Conservation (phyloP, 2,113 vertebrate genomes). For the Bubo bubo region DNA sequence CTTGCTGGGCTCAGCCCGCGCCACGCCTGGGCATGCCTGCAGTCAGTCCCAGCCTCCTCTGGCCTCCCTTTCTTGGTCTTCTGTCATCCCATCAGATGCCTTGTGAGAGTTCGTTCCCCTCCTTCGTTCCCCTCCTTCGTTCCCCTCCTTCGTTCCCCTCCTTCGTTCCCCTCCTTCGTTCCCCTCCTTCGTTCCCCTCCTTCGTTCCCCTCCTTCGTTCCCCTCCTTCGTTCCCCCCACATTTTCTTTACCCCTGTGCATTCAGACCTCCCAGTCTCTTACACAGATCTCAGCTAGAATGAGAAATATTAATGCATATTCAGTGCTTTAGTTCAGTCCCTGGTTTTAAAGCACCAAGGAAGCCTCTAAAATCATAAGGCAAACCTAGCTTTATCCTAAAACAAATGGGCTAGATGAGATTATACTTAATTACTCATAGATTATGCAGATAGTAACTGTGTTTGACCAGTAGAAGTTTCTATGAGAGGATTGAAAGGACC, state of each 20-base stretch:
- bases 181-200: neutral
- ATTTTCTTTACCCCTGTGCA: neutral
- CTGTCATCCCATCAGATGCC: neutral
- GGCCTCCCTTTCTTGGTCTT: neutral
- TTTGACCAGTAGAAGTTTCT: neutral
- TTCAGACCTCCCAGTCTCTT: neutral
- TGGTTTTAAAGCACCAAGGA: neutral
- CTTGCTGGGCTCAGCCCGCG: neutral
- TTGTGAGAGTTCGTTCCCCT: neutral
- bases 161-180: too few relatives aligned
- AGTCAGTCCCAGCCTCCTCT: neutral
- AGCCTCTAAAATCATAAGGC: neutral
- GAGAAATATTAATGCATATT: neutral
- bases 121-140: neutral
- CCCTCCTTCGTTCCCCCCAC: neutral
- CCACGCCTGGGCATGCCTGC: neutral
- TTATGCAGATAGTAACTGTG: neutral
- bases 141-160: neutral
- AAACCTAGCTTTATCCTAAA: neutral
- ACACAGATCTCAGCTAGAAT: neutral
- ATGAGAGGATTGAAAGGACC: neutral
- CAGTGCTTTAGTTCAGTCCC: neutral
- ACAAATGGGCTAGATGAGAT: neutral
- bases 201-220: neutral
- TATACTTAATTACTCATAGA: neutral